Evolutionary conservation across 1,140 invertebrate species (phyloP), one percentile per base, ranked within the genome.

Genomic region (Parapsyche elsis): DNA sequence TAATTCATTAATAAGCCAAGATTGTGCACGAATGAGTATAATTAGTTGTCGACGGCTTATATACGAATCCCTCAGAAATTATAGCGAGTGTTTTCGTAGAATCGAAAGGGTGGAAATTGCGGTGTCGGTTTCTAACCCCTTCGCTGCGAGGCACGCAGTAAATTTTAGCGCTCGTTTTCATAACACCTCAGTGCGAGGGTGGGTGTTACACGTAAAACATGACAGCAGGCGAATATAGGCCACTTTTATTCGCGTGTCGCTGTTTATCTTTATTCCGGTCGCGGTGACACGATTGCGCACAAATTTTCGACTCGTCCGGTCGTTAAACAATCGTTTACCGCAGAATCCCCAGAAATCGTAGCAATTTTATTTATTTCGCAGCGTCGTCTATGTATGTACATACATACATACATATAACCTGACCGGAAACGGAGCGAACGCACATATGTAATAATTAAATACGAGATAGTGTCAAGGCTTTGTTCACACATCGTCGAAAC

Each of bases 231-330:
- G 53, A 76, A 76, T 76, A 24, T 76, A 24, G 74, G 46, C 23
- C 74, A 77, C 45, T 77, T 77, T 64, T 77, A 77, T 64, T 61
- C 30, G 61, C 57, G n/a, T 77, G 19, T 38, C 5, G 75, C 30
- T 77, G 75, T 77, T 77, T 77, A 77, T 77, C 57, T 77, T 77
- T 77, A 77, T 77, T 77, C 57, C 59, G 19, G 14, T 19, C 1
- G 5, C 46, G 73, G 23, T 57, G 57, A 64, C 30, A 38, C 71
- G 71, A 73, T 73, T 73, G 38, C 21, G 38, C 38, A 19, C 59
- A 64, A 77, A 77, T 77, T 77, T 77, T 49, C 57, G 23, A 77
- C 24, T 59, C 46, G 21, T 49, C 73, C 12, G 73, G 16, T 45
- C 71, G 45, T 73, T 46, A 73, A 67, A 67, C 64, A 30, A 67